Evolutionary conservation across 2,113 vertebrate species (phyloP), one percentile per base, ranked within the genome.

Genomic region (Sula dactylatra): DNA sequence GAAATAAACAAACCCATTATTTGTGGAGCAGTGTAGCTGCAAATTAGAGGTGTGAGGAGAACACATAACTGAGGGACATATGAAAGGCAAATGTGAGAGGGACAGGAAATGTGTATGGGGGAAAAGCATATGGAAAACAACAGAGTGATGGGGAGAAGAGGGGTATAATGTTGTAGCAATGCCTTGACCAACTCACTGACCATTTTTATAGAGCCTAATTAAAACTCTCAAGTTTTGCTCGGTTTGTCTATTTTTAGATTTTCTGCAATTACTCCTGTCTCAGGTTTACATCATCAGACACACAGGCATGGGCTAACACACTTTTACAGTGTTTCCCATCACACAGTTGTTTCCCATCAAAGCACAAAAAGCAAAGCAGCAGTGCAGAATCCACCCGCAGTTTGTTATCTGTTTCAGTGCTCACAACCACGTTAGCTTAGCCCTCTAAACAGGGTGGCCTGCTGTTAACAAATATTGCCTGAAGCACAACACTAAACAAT

Each of bases 391-490:
- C 44, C 69, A 70, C 82, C 45, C 65, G 74, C 78, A 82, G 64
- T 88, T 95, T 90, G 45, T 94, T 94, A 82, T 92, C 94, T 94
- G 8, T 90, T 82, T 69, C 81, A 86, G 58, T 42, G 82, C 74
- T 96, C 4, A 2, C 70, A 94, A 88, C 73, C 49, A 45, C 4
- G 3, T 90, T 88, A 3, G 2, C 38, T 69, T 94, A 91, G 62
- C 74, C 74, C 2, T 56, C n/a, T 66, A 85, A 96, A 86, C 54
- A 94, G 52, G 24, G 62, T 58, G 29, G 85, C 96, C 94, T 96
- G 96, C 94, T 96, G 92, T 91, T 95, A 96, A 90, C 93, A 97
- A 94, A 93, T 86, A 94, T 7, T 52, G 92, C 96, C 82, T 5
- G 2, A 70, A 86, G 96, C 85, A 86, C 94, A 96, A 80, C 85